Conservation (phyloP, 2,113 vertebrate species). For the Lagopus muta region DNA sequence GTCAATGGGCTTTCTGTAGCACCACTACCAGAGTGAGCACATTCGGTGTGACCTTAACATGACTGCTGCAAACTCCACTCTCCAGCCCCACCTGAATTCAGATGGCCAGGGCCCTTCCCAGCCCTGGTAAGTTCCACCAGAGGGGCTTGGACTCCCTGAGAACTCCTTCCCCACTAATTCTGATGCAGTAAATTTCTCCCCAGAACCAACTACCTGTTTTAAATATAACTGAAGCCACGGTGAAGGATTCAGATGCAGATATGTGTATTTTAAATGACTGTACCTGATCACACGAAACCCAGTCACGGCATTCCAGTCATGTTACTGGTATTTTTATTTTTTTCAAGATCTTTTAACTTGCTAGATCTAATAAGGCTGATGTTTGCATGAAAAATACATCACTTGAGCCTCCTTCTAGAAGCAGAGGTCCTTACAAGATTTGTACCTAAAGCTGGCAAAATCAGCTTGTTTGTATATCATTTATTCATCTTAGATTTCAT, state of each 20-base stretch:
- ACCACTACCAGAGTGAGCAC: not conserved
- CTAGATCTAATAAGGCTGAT: not conserved
- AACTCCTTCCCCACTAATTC: not conserved
- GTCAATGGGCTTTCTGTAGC: not conserved
- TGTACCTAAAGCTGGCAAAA: not conserved
- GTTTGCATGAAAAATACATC: not conserved
- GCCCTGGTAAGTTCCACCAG: not conserved
- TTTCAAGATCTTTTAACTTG: not conserved
- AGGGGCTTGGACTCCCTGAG: not conserved
- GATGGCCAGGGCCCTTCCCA: not conserved
- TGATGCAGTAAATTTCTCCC: not conserved
- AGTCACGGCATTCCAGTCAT: not conserved
- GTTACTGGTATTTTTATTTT: not conserved
- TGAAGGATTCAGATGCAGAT: not conserved
- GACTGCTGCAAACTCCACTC: not conserved
- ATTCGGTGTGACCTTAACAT: not conserved
- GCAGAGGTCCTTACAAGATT: not conserved
- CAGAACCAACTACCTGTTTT: not conserved
- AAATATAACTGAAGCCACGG: not conserved
- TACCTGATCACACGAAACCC: not conserved
- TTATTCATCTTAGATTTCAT: not conserved
- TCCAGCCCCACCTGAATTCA: rapidly evolving
- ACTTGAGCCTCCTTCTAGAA: not conserved
- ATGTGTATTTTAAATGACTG: not conserved
- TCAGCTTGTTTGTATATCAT: not conserved